Evolutionary conservation across 2,888 invertebrate species (phyloP).

Genomic region (Apamea anceps): DNA sequence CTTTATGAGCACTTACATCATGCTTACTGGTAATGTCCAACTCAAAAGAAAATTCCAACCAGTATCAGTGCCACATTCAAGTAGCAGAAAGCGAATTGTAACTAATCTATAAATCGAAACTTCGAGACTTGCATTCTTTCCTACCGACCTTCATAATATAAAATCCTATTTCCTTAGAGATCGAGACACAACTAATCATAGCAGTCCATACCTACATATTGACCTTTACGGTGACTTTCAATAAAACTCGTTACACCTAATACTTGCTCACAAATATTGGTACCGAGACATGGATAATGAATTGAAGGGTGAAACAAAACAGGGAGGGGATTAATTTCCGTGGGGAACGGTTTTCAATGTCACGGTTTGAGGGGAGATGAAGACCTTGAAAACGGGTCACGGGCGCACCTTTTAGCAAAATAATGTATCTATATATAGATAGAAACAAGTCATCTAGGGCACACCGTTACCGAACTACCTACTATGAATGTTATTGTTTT

Average conservation of each 20-base stretch:
- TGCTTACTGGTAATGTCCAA: too few species aligned
- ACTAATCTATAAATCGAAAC: not conserved
- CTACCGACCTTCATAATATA: not conserved
- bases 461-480: not conserved
- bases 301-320: not conserved
- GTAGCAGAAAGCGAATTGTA: not conserved
- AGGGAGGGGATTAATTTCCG: too few species aligned
- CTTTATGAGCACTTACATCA: too few species aligned
- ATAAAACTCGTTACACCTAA: not conserved
- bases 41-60: too few species aligned
- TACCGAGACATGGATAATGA: not conserved
- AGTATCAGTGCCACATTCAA: too few species aligned
- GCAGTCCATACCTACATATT: not conserved
- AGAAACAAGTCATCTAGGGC: not conserved
- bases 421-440: not conserved
- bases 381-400: not conserved
- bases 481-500: not conserved
- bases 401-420: not conserved
- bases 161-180: constrained; percentile 1
- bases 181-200: constrained; percentile 5
- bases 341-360: constrained; percentile 12
- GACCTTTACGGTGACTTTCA: not conserved
- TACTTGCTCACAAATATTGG: constrained; percentile 9
- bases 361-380: not conserved
- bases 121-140: not conserved